Conservation (phyloP, 2,113 vertebrate species). For the Panurus biarmicus region DNA sequence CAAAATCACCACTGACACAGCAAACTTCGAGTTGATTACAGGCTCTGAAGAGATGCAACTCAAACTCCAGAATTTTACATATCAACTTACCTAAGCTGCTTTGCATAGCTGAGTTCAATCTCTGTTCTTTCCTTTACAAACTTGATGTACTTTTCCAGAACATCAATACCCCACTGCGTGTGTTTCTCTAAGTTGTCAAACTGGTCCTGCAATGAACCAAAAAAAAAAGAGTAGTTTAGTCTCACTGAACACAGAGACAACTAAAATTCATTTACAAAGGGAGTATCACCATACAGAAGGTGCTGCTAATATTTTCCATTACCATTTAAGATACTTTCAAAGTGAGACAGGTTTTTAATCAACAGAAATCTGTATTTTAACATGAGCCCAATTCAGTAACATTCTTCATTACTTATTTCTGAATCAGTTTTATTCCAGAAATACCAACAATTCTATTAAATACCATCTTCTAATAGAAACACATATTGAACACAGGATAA, state of each 20-base stretch:
- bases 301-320: constrained; percentile 28
- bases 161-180: constrained; percentile 93
- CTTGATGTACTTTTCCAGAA: constrained; percentile 92
- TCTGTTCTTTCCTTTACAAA: constrained; percentile 95
- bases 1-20: background rate
- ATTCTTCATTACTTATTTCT: background rate
- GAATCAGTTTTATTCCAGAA: background rate
- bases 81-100: constrained; percentile 94
- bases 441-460: background rate
- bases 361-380: background rate
- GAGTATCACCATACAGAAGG: background rate
- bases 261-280: background rate
- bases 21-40: background rate
- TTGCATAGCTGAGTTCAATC: constrained; percentile 96
- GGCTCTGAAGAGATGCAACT: background rate
- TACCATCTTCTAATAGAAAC: background rate
- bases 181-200: constrained; percentile 98
- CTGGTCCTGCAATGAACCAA: constrained; percentile 82
- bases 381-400: background rate
- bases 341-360: background rate
- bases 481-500: background rate
- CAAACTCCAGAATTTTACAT: background rate
- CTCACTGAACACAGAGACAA: background rate
- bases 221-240: background rate
- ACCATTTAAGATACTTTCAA: background rate